A percentile compares a stretch with the other conserved stretches of the same genome.
These are phyloP conservation scores for Lathronympha strigana DNA, from an alignment of 2,888 invertebrate species.

Conservation along the genomic window DNA sequence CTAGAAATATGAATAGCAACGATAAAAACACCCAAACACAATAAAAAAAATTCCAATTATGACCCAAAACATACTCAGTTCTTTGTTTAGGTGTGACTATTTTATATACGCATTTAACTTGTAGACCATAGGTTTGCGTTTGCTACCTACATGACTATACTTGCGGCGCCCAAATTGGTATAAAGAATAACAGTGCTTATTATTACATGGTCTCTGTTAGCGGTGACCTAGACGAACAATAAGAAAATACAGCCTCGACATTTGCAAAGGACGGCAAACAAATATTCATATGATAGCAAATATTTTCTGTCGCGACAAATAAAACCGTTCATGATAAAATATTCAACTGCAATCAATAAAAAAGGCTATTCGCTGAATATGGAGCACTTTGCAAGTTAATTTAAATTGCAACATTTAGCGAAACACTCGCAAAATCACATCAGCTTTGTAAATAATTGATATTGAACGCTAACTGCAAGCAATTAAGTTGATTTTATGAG, in stretches of 20 bases:
- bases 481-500: not conserved
- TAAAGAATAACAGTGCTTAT: not conserved
- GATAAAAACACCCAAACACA: too few species aligned
- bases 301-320: conserved; percentile 29
- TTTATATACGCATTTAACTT: too few species aligned
- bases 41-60: too few species aligned
- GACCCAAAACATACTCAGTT: too few species aligned
- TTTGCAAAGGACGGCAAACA: conserved; percentile 34
- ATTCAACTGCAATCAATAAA: conserved; percentile 27
- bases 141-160: too few species aligned
- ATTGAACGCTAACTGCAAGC: not conserved
- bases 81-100: too few species aligned
- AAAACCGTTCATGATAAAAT: conserved; percentile 30
- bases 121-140: too few species aligned
- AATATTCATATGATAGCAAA: conserved; percentile 36
- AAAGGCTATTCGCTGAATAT: conserved; percentile 4
- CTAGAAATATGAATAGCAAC: too few species aligned
- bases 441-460: not conserved
- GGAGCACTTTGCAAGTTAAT: conserved; percentile 6
- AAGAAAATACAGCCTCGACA: conserved; percentile 26
- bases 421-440: not conserved
- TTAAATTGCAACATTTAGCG: conserved; percentile 19
- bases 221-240: conserved; percentile 35
- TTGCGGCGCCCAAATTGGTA: too few species aligned
- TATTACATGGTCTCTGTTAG: not conserved